Base-by-base conservation (phyloP, 2,113 vertebrate genomes). In the Coryphaenoides rupestris region DNA sequence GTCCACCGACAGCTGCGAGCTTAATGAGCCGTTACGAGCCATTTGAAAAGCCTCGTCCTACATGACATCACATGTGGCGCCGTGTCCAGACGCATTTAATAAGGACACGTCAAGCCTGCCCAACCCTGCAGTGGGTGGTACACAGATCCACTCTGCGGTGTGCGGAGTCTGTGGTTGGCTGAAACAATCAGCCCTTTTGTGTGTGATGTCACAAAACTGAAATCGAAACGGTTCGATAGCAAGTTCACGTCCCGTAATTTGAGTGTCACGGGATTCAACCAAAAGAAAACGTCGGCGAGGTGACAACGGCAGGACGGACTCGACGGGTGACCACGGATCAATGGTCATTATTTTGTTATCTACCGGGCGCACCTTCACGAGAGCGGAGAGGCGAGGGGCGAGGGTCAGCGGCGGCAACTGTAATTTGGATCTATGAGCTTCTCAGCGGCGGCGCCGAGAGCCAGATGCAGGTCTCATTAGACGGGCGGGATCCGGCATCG, bases 391-490 rank as follows among this genome's bases (percentile, higher is more conserved):
- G n/a, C 7, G 16, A 19, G 19, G n/a, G n/a, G n/a, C n/a, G n/a
- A n/a, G 26, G 26, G 26, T 28, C 26, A 28, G 26, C 3, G 26
- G 6, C 69, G 80, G 69, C 72, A 78, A 78, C 60, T 77, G 75
- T 79, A 82, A 78, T 79, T 80, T 69, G 73, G 75, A 76, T 71
- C 70, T 65, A 74, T 76, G 65, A 81, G 75, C 80, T 76, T 84
- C 85, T 85, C 61, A 60, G 64, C 61, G 62, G 75, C n/a, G n/a
- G 76, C 75, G 72, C 5, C 5, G 76, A 72, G 72, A 79, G 77
- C 74, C 66, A 33, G 83, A 81, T 73, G 70, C 79, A 86, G 84
- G 88, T 85, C 87, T 91, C 84, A 88, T 91, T 89, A 90, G 82
- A 87, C 49, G 57, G 70, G 33, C 78, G 80, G 85, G 84, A 90